Conservation (phyloP, 2,888 invertebrate genomes). For the Ochropleura leucogaster region DNA sequence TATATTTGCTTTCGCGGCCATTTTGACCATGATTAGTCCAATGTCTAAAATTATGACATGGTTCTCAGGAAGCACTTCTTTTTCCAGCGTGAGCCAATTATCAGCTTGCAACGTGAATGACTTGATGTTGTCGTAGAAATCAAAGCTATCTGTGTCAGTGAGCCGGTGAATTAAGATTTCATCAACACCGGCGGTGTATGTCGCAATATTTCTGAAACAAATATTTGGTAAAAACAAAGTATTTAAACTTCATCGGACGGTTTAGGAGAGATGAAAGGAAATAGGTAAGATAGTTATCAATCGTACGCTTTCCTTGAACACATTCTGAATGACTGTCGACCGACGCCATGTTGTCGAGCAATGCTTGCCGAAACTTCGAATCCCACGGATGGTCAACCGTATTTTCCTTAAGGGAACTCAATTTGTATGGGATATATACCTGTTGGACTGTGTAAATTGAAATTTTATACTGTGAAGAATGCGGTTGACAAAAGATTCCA, state of each 20-base stretch:
- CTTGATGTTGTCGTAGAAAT: constrained; percentile 80
- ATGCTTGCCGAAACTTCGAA: too few relatives aligned
- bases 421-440: too few relatives aligned
- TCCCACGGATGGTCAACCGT: too few relatives aligned
- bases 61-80: constrained; percentile 72
- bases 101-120: constrained; percentile 78
- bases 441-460: too few relatives aligned
- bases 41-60: constrained; percentile 83
- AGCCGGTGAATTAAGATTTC: constrained; percentile 81
- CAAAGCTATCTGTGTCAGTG: constrained; percentile 75
- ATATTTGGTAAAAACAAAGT: not conserved
- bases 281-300: not conserved
- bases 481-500: too few relatives aligned
- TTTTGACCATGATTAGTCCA: constrained; percentile 75
- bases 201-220: constrained; percentile 74
- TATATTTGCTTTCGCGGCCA: constrained; percentile 80
- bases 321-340: too few relatives aligned
- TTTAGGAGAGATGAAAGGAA: not conserved
- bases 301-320: too few relatives aligned
- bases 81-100: constrained; percentile 74
- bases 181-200: constrained; percentile 72
- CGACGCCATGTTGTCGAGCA: too few relatives aligned
- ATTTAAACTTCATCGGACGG: not conserved
- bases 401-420: too few relatives aligned
- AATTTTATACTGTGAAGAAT: too few relatives aligned